Base-by-base conservation (phyloP, 2,888 invertebrate species). In the Periphyllus acericola region DNA sequence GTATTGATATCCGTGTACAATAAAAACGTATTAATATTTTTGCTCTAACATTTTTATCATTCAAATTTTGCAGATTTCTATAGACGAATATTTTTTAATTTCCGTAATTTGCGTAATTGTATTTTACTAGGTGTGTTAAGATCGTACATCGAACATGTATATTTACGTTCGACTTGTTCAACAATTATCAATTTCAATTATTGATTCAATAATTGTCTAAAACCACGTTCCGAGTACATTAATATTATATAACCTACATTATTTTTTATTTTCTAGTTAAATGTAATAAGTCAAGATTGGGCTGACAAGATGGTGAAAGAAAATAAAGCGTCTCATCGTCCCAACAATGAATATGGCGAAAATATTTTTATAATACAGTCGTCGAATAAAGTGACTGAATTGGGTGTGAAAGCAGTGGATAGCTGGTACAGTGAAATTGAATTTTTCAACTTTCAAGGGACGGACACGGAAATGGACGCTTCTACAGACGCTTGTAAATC, bases 231-330 rank as follows among this genome's bases (percentile, higher is more conserved):
- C 46, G 3, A 46, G 46, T 46, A 46, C 1, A 46, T 46, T 46
- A 46, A 46, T 46, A 14, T 46, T 46, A 9, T 46, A 46, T 46
- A n/a, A n/a, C n/a, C n/a, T 40, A 68, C 21, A 60, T 46, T 60
- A 9, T 52, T 40, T 21, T 36, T 36, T 5, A 5, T 36, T 5
- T 36, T 6, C 6, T 46, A 89, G 89, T 52, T 89, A 29, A 88
- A 75, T 14, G 17, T 29, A 72, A 32, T 79, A 6, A 88, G 89
- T 81, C 81, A 87, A 81, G 71, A 89, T 14, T 89, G 89, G 87
- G 89, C 89, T 1, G 46, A 89, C 29, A n/a, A 34, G 0, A 9
- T 89, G 29, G 81, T 76, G 9, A 32, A 84, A 60, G 40, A 29
- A 19, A 71, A 87, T 21, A 14, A 25, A 46, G 55, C 74, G 4